A percentile compares a stretch with the other conserved stretches of the same genome.
Conservation (phyloP, 2,888 invertebrate genomes). For the Neoascia interrupta region DNA sequence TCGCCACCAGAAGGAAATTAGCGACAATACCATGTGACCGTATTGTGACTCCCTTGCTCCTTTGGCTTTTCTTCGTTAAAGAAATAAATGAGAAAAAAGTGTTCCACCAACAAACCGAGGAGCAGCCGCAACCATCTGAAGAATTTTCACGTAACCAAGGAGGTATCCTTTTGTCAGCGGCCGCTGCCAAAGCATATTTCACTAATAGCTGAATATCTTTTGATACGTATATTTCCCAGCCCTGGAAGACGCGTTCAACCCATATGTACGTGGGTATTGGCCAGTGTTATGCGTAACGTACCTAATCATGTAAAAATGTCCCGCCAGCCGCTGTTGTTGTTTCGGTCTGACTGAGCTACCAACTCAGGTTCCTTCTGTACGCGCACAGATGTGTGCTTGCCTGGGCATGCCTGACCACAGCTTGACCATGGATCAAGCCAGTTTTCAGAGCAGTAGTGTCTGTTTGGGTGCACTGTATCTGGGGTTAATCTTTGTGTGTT, state of each 20-base stretch:
- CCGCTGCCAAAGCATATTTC: constrained; percentile 69
- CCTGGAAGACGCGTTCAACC: constrained; percentile 22
- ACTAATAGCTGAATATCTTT: constrained; percentile 73
- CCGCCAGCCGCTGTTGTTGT: constrained; percentile 47
- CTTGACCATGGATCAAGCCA: constrained; percentile 28
- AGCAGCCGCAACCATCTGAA: constrained; percentile 30
- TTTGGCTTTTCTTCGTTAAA: neutral
- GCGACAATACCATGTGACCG: constrained; percentile 17
- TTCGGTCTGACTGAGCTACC: constrained; percentile 43
- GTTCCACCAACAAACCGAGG: constrained; percentile 28
- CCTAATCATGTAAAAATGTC: constrained; percentile 65
- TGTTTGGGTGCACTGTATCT: constrained; percentile 42
- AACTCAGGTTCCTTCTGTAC: no score
- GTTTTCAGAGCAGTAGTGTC: constrained; percentile 40
- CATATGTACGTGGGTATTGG: constrained; percentile 5
- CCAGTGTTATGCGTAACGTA: constrained; percentile 51
- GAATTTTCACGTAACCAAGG: constrained; percentile 30
- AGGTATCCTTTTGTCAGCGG: constrained; percentile 72
- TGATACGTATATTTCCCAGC: constrained; percentile 70
- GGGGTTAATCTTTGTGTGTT: no score
- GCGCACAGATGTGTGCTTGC: no score
- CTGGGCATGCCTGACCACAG: no score
- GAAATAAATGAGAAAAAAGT: constrained; percentile 31
- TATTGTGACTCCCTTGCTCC: constrained; percentile 11
- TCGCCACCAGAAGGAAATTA: constrained; percentile 45